Evolutionary conservation across 2,113 vertebrate genomes (phyloP), one percentile per base, ranked within the genome.

Genomic region (Xyliphius kryptos): DNA sequence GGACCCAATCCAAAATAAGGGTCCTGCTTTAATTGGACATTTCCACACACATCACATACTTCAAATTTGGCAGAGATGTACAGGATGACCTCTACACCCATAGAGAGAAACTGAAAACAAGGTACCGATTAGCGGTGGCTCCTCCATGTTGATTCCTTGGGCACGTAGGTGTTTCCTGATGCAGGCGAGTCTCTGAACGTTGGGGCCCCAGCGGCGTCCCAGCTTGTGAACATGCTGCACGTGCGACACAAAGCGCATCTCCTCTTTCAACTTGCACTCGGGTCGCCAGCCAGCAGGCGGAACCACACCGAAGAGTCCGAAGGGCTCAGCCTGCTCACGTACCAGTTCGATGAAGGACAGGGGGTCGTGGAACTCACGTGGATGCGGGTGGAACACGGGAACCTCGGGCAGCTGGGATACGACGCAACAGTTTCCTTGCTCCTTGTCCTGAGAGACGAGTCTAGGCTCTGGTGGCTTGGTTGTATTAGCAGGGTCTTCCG

Each of bases 121-220:
- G 26, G 86, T 82, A 93, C 91, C 91, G 72, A 93, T 93, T 76
- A 93, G 88, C 38, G 91, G 91, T 71, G 91, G 90, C 79, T 93
- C 90, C n/a, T 93, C 91, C 87, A 92, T 89, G 77, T 87, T 84
- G 83, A 93, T 93, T 87, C 91, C 91, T 88, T 93, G 91, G 89
- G 89, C 89, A 83, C 88, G 89, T 87, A 93, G 90, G 87, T 93
- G 91, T 85, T 92, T 93, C 85, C 88, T 91, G 82, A 93, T 93
- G 78, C 91, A 93, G 79, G 91, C 90, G 78, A 93, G 86, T 56
- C 84, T 89, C 83, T 91, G 91, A 73, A 92, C 91, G 40, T 92
- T 93, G 79, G 91, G 91, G 69, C 91, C 91, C 91, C 90, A 93
- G 78, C 91, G 91, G 67, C 88, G 86, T 74, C 91, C 89, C 81